phyloP scores from a whole-genome alignment of 2,113 vertebrate genomes.

The Perca flavescens region DNA sequence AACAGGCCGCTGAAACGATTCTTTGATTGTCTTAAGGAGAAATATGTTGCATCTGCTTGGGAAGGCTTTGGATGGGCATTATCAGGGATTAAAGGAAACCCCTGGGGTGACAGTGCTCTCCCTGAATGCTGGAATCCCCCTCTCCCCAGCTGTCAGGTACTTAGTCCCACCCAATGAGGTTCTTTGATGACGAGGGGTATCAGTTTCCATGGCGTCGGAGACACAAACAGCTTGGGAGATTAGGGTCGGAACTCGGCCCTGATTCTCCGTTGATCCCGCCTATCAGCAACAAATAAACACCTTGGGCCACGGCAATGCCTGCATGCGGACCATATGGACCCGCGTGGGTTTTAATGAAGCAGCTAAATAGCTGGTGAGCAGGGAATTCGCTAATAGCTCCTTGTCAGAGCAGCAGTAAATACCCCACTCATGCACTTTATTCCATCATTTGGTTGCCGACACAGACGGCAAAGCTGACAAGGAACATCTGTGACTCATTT shows the following conservation, averaged over 20 bases:
- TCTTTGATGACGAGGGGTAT: slow-evolving; percentile 83
- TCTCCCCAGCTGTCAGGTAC: slow-evolving; percentile 81
- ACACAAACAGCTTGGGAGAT: slow-evolving; percentile 84
- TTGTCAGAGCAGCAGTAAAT: slow-evolving; percentile 75
- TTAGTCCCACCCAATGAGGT: slow-evolving; percentile 80
- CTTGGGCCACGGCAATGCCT: slow-evolving; percentile 58
- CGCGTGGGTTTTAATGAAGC: slow-evolving; percentile 76
- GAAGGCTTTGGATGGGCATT: slow-evolving; percentile 79
- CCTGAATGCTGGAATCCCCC: slow-evolving; percentile 70
- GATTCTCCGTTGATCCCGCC: slow-evolving; percentile 78
- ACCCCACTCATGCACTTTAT: slow-evolving; percentile 52
- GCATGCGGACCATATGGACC: slow-evolving; percentile 70
- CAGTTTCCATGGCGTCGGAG: slow-evolving; percentile 84
- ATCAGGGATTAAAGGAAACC: slow-evolving; percentile 80
- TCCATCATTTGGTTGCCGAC: slow-evolving; percentile 60
- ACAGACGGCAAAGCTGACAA: slow-evolving; percentile 59
- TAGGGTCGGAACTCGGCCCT: slow-evolving; percentile 77
- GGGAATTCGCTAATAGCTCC: slow-evolving; percentile 75
- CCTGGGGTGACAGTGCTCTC: slow-evolving; percentile 71
- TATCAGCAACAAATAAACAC: slow-evolving; percentile 86
- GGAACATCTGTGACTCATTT: slow-evolving; percentile 71
- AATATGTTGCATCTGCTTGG: slow-evolving; percentile 81
- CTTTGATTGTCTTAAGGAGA: slow-evolving; percentile 59
- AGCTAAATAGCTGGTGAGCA: slow-evolving; percentile 72
- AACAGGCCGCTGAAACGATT: slow-evolving; percentile 19